Base-by-base conservation (phyloP, 2,888 invertebrate species). In the Agrotis ipsilon region DNA sequence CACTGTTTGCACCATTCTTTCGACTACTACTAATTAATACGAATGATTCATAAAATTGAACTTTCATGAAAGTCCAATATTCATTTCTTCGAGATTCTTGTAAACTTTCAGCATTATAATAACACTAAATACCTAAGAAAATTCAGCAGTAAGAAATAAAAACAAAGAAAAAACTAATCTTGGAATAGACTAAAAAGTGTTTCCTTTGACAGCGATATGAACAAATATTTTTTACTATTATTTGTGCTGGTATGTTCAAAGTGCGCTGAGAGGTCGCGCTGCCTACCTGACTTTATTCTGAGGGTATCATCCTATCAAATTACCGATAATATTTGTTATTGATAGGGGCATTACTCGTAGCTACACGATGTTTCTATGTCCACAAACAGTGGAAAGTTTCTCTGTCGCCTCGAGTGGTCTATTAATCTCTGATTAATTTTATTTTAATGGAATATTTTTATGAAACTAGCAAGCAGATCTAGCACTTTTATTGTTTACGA, bases 401-500 rank as follows among this genome's bases (percentile, higher is more conserved):
- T 82, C 77, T 74, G 64, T 78, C 84, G 84, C 87, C 85, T 88
- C 74, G 80, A 85, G 80, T 83, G 75, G 62, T 76, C 72, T 66
- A 82, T 81, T 93, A 92, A 94, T 93, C 93, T 83, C 71, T 88
- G 92, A 93, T 94, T 92, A 92, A 39, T 11, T 39, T 83, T 82
- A 86, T 87, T 87, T 89, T 82, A 89, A 88, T 93, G 94, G 94
- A 94, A 94, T 92, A 90, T 93, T 93, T 93, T 91, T 45, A 11
- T 32, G 27, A 14, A 45, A 14, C 16, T 39, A 65, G 19, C 46
- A 19, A 57, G 39, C 48, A 72, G 46, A 62, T 78, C 46, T 21
- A 43, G 13, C 14, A 24, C 5, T 55, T 43, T 54, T 24, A n/a
- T 59, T 55, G 48, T 66, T 76, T 63, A 73, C 67, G 67, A 52